phyloP scores from a whole-genome alignment of 2,888 invertebrate species.

The Meloe dianella region DNA sequence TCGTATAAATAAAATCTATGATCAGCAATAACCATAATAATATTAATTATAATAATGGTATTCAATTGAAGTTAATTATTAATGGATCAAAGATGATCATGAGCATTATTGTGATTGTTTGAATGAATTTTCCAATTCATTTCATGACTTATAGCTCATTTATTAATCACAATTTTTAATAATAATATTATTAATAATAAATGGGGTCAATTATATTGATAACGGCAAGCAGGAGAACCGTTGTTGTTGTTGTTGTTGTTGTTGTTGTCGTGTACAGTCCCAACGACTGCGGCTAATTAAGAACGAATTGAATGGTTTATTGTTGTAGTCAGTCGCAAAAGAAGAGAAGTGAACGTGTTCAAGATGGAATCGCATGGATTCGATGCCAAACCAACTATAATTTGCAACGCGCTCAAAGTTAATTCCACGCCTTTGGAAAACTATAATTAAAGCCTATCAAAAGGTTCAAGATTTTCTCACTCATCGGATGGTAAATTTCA shows the following conservation, averaged over 20 bases:
- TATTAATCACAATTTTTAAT: not conserved
- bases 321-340: constrained; percentile 35
- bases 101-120: not conserved
- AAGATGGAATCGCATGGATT: constrained; percentile 52
- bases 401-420: constrained; percentile 49
- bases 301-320: constrained; percentile 51
- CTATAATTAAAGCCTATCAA: constrained; percentile 49
- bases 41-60: not conserved
- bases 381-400: constrained; percentile 49
- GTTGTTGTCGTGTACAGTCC: constrained; percentile 5
- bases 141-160: not conserved
- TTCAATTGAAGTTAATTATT: not conserved
- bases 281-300: constrained; percentile 47
- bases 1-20: not conserved
- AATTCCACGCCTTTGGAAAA: constrained; percentile 51
- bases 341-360: constrained; percentile 49
- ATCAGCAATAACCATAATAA: not conserved
- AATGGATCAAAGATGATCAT: not conserved
- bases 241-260: constrained; percentile 18
- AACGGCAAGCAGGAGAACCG: constrained; percentile 25
- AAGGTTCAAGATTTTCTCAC: constrained; percentile 30
- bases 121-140: not conserved
- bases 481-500: constrained; percentile 19
- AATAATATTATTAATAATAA: not conserved
- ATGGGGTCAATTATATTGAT: constrained; percentile 17